Evolutionary conservation across 1,140 invertebrate genomes (phyloP), one percentile per base, ranked within the genome.

Genomic region (Riptortus pedestris): DNA sequence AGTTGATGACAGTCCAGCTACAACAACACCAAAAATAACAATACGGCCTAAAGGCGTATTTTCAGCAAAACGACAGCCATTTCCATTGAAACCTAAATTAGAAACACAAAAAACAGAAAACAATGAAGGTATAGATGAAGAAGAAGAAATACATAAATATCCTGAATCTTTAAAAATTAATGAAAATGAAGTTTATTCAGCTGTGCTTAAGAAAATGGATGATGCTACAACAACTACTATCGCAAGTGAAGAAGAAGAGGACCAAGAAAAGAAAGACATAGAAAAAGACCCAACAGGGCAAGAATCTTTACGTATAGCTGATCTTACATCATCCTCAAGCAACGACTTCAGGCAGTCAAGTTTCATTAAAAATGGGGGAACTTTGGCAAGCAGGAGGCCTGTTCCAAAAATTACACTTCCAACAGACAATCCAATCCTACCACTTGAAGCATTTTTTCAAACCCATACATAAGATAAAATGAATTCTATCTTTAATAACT

Each of bases 381-480:
- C 75, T 1, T 72, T 74, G 0, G 62, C 66, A 0, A 74, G 70
- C 63, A 71, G 70, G 3, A 64, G 71, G 3, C 71, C 72, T 0
- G 67, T 73, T 22, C 64, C 71, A 0, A 72, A 75, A 58, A 74
- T 78, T 24, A 73, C 74, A 60, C 73, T 78, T 16, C 71, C 73
- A 2, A 76, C 77, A 0, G 78, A 79, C n/a, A 76, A 78, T 63
- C 76, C 78, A 0, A 77, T 77, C n/a, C 64, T 79, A 9, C 78
- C 78, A 0, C 77, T 79, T 51, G 78, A 80, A 69, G 77, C 78
- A 0, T 80, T 80, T 68, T 80, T 79, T 64, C 77, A 78, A 61
- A 65, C 33, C 2, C 38, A 60, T 38, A n/a, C n/a, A n/a, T n/a
- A n/a, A n/a, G n/a, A n/a, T n/a, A n/a, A n/a, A n/a, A n/a, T n/a